Conservation (phyloP, 2,113 vertebrate species). For the Daboia siamensis region DNA sequence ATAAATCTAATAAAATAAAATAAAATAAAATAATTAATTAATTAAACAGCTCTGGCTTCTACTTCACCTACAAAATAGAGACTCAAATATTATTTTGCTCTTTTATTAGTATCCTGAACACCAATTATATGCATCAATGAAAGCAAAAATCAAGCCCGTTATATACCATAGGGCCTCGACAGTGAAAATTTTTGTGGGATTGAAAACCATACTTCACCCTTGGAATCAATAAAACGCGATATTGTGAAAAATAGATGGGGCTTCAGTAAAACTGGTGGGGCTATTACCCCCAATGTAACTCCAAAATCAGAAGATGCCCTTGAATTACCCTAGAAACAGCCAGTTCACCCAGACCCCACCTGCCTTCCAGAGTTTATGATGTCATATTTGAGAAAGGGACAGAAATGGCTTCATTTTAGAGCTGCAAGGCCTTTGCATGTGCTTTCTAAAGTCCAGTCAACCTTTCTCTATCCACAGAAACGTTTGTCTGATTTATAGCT, state of each 20-base stretch:
- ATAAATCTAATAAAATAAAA: too few species aligned
- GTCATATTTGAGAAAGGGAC: not conserved
- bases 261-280: not conserved
- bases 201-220: not conserved
- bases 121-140: not conserved
- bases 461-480: not conserved
- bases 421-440: not conserved
- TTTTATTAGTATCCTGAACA: not conserved
- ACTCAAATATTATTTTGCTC: too few species aligned
- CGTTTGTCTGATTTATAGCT: slow-evolving; percentile 25
- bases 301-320: not conserved
- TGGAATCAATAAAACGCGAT: not conserved
- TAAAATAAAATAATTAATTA: too few species aligned
- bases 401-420: not conserved
- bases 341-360: not conserved
- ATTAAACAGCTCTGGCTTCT: not conserved
- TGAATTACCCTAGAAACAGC: not conserved
- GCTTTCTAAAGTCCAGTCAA: not conserved
- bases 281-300: not conserved
- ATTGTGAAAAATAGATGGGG: not conserved
- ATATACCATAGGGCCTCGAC: not conserved
- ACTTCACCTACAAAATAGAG: not conserved
- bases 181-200: not conserved
- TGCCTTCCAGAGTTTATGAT: not conserved
- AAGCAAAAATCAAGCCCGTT: not conserved